Percentiles rank a stretch among this genome's conserved stretches.
Conservation (phyloP, 1,140 invertebrate species). For the Dinothrombium tinctorium region DNA sequence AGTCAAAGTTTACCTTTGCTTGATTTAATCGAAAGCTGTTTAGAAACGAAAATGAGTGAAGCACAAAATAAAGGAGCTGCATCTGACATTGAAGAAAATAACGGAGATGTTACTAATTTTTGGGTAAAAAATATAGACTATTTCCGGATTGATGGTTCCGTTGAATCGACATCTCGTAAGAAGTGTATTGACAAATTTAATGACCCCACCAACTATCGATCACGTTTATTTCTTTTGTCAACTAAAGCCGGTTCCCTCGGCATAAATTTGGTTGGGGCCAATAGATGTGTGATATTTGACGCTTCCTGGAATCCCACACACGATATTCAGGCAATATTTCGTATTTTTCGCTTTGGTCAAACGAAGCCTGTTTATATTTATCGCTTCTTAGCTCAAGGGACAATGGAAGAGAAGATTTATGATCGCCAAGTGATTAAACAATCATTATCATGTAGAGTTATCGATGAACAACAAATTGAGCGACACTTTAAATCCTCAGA, state of each 20-base stretch:
- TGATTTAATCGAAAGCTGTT: constrained; percentile 36
- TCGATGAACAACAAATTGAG: constrained; percentile 93
- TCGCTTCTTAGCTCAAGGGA: constrained; percentile 62
- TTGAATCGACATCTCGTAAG: constrained; percentile 71
- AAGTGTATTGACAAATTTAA: constrained; percentile 95
- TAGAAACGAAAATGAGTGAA: neutral
- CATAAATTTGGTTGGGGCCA: constrained; percentile 84
- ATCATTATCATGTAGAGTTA: constrained; percentile 48
- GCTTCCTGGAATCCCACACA: constrained; percentile 99
- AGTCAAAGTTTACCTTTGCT: constrained; percentile 86
- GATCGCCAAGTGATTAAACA: constrained; percentile 94
- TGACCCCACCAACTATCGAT: constrained; percentile 39
- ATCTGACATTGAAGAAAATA: too few species aligned
- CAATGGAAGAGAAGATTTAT: constrained; percentile 38
- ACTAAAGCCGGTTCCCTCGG: constrained; percentile 46
- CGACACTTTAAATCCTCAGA: constrained; percentile 74
- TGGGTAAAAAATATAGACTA: constrained; percentile 75
- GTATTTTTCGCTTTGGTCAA: constrained; percentile 91
- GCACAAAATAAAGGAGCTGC: neutral
- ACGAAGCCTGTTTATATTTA: constrained; percentile 84
- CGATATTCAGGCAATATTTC: constrained; percentile 89
- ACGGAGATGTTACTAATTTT: too few species aligned
- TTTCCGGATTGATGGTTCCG: constrained; percentile 83
- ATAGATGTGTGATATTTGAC: constrained; percentile 89
- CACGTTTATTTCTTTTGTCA: constrained; percentile 78